phyloP scores from a whole-genome alignment of 2,888 invertebrate species.

The Steinernema carpocapsae region DNA sequence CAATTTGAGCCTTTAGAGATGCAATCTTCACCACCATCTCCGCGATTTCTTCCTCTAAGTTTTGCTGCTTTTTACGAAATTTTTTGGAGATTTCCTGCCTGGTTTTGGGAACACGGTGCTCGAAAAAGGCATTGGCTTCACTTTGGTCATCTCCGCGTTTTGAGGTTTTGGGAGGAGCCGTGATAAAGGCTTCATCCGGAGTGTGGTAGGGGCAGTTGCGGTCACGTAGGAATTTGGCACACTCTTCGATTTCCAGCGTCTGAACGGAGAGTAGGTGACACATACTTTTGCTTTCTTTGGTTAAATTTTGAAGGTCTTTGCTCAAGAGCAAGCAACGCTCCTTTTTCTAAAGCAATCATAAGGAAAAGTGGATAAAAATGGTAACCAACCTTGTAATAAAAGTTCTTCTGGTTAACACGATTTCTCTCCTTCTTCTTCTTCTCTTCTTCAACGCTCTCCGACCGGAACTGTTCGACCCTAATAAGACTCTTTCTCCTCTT shows the following conservation, averaged over 20 bases:
- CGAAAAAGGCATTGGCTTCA: no score
- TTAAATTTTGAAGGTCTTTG: neutral
- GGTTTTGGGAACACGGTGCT: neutral
- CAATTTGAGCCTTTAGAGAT: neutral
- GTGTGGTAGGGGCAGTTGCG: constrained; percentile 16
- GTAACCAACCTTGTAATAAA: neutral
- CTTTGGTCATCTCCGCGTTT: neutral
- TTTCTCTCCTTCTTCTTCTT: constrained; percentile 6
- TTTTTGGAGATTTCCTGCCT: neutral
- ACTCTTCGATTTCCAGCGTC: neutral
- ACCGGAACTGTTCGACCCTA: neutral
- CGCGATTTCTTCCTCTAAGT: neutral
- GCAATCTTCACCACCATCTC: neutral
- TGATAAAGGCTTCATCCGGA: neutral
- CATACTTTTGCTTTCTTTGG: neutral
- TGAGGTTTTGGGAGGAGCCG: neutral
- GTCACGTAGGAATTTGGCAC: neutral
- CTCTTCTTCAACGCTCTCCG: neutral
- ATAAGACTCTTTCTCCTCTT: neutral
- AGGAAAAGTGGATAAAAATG: neutral
- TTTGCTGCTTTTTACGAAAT: neutral
- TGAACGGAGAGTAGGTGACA: neutral
- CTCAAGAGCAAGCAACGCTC: no score
- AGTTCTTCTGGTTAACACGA: constrained; percentile 12
- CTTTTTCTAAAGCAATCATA: neutral